These are phyloP conservation scores for Zophobas atratus DNA, from an alignment of 1,140 invertebrate genomes.

Conservation along the genomic window DNA sequence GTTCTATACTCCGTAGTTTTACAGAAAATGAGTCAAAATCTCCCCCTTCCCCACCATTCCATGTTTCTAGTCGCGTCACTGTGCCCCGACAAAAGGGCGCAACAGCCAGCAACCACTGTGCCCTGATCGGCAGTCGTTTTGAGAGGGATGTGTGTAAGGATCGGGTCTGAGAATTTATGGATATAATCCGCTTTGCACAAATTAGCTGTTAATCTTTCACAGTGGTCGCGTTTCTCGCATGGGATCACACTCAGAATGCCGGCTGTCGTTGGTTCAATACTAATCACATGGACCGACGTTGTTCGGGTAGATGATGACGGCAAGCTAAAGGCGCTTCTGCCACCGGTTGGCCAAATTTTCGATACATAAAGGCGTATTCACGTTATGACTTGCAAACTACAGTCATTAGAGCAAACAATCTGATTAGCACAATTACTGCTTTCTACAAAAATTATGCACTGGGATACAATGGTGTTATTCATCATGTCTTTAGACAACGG, in stretches of 20 bases:
- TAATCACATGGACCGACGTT: conserved; percentile 34
- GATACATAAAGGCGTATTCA: too few relatives aligned
- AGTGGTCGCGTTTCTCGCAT: conserved; percentile 57
- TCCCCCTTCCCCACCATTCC: too few relatives aligned
- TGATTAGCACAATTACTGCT: too few relatives aligned
- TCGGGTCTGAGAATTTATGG: conserved; percentile 52
- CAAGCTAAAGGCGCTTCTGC: not conserved
- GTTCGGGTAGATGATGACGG: conserved; percentile 3
- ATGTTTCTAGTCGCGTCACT: too few relatives aligned
- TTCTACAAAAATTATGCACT: too few relatives aligned
- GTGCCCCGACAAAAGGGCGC: conserved; percentile 16
- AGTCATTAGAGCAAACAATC: too few relatives aligned
- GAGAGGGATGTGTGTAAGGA: conserved; percentile 41
- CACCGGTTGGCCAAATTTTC: conserved; percentile 17
- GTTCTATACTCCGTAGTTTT: too few relatives aligned
- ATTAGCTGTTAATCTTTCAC: conserved; percentile 59
- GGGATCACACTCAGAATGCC: conserved; percentile 55
- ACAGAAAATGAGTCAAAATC: too few relatives aligned
- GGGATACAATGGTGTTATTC: too few relatives aligned
- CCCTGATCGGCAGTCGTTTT: conserved; percentile 35
- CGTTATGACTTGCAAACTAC: too few relatives aligned
- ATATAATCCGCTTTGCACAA: conserved; percentile 60
- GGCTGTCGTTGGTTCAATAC: conserved; percentile 42
- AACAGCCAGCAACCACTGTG: conserved; percentile 15
- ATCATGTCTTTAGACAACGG: too few relatives aligned